Base-by-base conservation (phyloP, 1,140 invertebrate genomes). In the Ephestia elutella region DNA sequence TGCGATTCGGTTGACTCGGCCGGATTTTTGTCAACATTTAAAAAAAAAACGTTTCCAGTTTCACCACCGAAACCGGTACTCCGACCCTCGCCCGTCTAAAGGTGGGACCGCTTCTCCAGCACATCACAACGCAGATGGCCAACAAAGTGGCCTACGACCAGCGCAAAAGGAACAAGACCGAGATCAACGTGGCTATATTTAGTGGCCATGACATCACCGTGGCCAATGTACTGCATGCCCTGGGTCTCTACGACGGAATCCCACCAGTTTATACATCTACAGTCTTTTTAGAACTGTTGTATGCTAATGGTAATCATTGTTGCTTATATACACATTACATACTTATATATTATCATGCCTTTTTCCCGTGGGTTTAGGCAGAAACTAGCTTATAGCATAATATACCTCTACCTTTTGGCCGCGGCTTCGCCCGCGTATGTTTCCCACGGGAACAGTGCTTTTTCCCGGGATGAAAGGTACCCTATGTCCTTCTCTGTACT, bases 121-220 rank as follows among this genome's bases (percentile, higher is more conserved):
- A 92, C 67, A 92, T 95, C 28, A 78, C 93, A 5, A 59, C 90
- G 0, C 90, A 93, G 44, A 91, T 94, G 81, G 65, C 82, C 0
- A 65, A 81, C 0, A 90, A 92, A 65, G 79, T 86, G 0, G 65
- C 70, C 0, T 90, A 91, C 17, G 66, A 71, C 13, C 69, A 59
- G n/a, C 9, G 20, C 7, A 66, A 58, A 5, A 72, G 0, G 55
- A 53, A 10, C 49, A 20, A 54, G 60, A 18, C 49, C 91, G 19
- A 35, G 63, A 89, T 92, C 30, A 95, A 93, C 67, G 62, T 96
- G 50, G 92, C 91, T 72, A 89, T 96, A 19, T 96, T 94, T 70
- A 96, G 94, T 72, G 94, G 90, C 21, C 96, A 98, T 80, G 96
- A 98, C 80, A 92, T 93, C 3, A 97, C 95, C 0, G 78, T 97